Base-by-base conservation (phyloP, 2,113 vertebrate species). In the Forbesichthys papilliferus region DNA sequence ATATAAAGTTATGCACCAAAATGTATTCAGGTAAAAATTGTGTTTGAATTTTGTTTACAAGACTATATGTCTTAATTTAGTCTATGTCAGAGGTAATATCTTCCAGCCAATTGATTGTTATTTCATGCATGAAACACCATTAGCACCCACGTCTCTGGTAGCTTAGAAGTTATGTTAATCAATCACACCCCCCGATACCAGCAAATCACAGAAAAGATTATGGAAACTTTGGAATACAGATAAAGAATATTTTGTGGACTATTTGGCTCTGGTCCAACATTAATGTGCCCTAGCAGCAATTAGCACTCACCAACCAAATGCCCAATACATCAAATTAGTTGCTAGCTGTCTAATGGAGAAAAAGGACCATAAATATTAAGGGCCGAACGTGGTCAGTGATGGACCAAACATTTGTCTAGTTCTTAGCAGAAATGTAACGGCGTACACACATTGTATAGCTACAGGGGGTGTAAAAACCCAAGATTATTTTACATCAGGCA, bases 281-380 rank as follows among this genome's bases (percentile, higher is more conserved):
- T 3, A 8, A 8, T 34, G 7, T 14, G 52, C 14, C 34, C 47
- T 51, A 4, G 48, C 4, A 33, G 61, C 18, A 64, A 51, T 64
- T 42, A 61, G 49, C 36, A 61, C 54, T 66, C 51, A 63, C 53
- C 47, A 64, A 57, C 18, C 9, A 69, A 66, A 75, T 60, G 5
- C 7, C 74, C 56, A 42, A 71, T 27, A 14, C 9, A 5, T 55
- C 36, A 66, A 14, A 69, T 49, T 47, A 64, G 71, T 18, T 60
- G 62, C n/a, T 61, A 53, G 61, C 61, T 58, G 0, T 10, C 20
- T 58, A 13, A 27, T 34, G 71, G 5, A 48, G 36, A 66, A 60
- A 77, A 77, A 65, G 11, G 9, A 14, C 53, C 42, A 55, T 71
- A 72, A 47, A 47, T 74, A 10, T 79, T 75, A 48, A 9, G 51